Evolutionary conservation across 2,888 invertebrate species (phyloP).

Genomic region (Suillia variegata): DNA sequence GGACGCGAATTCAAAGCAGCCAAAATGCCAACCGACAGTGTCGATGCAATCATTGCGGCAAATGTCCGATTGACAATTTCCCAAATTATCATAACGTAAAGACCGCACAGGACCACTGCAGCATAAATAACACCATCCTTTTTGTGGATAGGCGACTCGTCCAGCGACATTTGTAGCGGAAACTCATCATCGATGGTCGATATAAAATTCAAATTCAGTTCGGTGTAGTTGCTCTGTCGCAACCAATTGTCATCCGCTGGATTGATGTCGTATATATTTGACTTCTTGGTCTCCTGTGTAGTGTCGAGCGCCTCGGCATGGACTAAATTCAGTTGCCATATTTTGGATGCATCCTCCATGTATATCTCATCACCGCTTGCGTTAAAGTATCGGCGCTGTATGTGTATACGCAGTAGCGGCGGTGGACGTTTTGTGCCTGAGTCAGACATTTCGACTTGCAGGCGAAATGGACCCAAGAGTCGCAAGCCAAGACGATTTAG

Average conservation of each 20-base stretch:
- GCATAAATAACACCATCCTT: constrained; percentile 78
- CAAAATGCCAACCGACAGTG: constrained; percentile 72
- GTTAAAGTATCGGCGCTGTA: constrained; percentile 47
- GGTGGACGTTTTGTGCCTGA: constrained; percentile 33
- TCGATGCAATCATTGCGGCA: constrained; percentile 76
- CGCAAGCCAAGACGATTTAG: constrained; percentile 63
- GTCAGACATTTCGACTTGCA: constrained; percentile 49
- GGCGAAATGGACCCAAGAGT: constrained; percentile 68
- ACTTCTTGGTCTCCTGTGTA: constrained; percentile 62
- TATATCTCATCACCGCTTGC: constrained; percentile 37
- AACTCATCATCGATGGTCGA: constrained; percentile 52
- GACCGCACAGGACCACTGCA: constrained; percentile 69
- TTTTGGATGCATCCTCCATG: constrained; percentile 41
- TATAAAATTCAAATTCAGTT: constrained; percentile 48
- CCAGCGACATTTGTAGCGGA: constrained; percentile 66
- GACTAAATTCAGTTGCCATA: constrained; percentile 55
- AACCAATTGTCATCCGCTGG: constrained; percentile 33
- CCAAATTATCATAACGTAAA: constrained; percentile 81
- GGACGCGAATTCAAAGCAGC: constrained; percentile 74
- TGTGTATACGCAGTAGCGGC: constrained; percentile 42
- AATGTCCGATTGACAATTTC: constrained; percentile 74
- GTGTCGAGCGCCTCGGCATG: constrained; percentile 55
- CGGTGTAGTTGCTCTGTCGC: constrained; percentile 37
- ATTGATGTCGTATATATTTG: constrained; percentile 46
- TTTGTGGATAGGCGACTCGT: constrained; percentile 69